Evolutionary conservation across 2,113 vertebrate genomes (phyloP).

Genomic region (Pheucticus melanocephalus): DNA sequence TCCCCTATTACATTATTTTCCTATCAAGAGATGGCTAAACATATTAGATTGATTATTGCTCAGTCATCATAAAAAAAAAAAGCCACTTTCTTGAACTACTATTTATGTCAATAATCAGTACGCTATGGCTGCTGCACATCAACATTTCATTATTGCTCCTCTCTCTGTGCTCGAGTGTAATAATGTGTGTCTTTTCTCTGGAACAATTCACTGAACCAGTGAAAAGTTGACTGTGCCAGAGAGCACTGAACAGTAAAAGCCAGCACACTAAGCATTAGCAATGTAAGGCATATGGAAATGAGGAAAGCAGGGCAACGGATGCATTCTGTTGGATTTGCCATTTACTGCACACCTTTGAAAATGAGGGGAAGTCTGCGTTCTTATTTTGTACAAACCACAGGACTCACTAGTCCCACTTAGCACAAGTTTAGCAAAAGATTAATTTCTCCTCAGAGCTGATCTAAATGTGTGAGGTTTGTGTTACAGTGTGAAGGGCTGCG

Average conservation of each 20-base stretch:
- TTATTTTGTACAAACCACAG: background rate
- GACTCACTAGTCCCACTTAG: background rate
- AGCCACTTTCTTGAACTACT: background rate
- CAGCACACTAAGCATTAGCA: background rate
- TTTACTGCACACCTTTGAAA: background rate
- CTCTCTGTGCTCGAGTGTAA: background rate
- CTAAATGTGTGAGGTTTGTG: background rate
- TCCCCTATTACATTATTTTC: background rate
- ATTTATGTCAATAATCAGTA: background rate
- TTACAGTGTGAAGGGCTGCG: background rate
- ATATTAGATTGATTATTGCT: background rate
- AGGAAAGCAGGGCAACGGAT: background rate
- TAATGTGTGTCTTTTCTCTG: constrained; percentile 29
- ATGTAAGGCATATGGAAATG: background rate
- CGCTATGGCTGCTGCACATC: background rate
- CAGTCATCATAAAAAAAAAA: background rate
- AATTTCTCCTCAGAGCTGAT: background rate
- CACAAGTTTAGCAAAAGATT: background rate
- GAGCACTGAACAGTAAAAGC: background rate
- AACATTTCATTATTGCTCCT: constrained; percentile 3
- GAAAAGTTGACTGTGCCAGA: background rate
- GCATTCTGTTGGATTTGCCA: background rate
- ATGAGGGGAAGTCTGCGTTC: background rate
- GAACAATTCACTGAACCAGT: background rate
- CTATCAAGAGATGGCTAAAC: background rate